Conservation (phyloP, 2,797 vertebrate species). For the Nyctibius grandis region DNA sequence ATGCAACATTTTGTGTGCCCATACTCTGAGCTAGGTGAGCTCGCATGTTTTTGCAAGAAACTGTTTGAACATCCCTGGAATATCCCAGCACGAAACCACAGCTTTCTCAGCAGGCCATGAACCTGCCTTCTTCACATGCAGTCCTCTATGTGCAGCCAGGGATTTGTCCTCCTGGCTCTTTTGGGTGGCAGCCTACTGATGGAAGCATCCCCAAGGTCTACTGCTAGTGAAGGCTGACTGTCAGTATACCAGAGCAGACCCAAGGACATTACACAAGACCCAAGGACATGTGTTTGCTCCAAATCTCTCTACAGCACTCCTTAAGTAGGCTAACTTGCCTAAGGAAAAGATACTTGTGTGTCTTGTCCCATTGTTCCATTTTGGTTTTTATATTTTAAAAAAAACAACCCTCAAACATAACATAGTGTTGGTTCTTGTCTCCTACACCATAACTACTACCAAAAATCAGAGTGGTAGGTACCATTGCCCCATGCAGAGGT, state of each 20-base stretch:
- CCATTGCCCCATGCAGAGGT: not conserved
- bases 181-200: not conserved
- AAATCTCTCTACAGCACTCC: not conserved
- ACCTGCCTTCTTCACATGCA: accelerated
- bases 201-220: not conserved
- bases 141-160: not conserved
- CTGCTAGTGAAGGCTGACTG: not conserved
- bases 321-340: not conserved
- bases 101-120: not conserved
- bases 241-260: not conserved
- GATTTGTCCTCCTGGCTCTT: not conserved
- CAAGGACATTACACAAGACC: not conserved
- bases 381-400: not conserved
- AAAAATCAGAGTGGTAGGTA: not conserved
- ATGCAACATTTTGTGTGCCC: not conserved
- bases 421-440: not conserved
- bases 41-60: not conserved
- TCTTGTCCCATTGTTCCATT: not conserved
- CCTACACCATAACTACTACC: not conserved
- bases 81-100: not conserved
- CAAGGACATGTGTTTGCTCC: not conserved
- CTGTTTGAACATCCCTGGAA: not conserved
- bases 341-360: not conserved
- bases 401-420: not conserved
- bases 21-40: not conserved